A percentile compares a stretch with the other conserved stretches of the same genome.
Evolutionary conservation across 2,888 invertebrate species (phyloP).

Genomic region (Seladonia tumulorum): DNA sequence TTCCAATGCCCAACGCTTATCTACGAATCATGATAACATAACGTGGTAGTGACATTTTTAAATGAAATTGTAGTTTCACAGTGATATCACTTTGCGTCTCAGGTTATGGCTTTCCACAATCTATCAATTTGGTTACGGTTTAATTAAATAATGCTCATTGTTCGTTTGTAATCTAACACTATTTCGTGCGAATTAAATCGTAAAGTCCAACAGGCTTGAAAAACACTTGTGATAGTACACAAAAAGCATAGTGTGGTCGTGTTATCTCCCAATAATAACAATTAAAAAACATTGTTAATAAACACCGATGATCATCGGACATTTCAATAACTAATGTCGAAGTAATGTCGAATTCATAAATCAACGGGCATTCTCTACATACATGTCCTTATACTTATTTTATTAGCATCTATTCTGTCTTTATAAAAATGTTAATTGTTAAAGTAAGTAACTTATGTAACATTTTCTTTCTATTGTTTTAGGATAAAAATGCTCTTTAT

Average conservation of each 20-base stretch:
- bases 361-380: constrained; percentile 19
- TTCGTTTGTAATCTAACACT: neutral
- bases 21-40: constrained; percentile 5
- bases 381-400: neutral
- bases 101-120: constrained; percentile 71
- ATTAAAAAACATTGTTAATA: constrained; percentile 32
- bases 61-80: constrained; percentile 29
- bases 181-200: neutral
- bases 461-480: constrained; percentile 47
- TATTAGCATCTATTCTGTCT: constrained; percentile 11
- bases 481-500: constrained; percentile 64
- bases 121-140: constrained; percentile 52
- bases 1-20: constrained; percentile 2
- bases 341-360: constrained; percentile 19
- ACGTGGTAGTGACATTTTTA: constrained; percentile 19
- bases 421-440: constrained; percentile 38
- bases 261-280: constrained; percentile 27
- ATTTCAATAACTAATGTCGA: neutral
- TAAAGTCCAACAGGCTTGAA: neutral
- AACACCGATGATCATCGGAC: constrained; percentile 5
- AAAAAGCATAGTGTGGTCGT: neutral
- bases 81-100: constrained; percentile 64
- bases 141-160: constrained; percentile 55
- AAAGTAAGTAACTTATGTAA: constrained; percentile 35
- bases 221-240: constrained; percentile 24